Conservation (phyloP, 2,113 vertebrate species). For the Colaptes auratus region DNA sequence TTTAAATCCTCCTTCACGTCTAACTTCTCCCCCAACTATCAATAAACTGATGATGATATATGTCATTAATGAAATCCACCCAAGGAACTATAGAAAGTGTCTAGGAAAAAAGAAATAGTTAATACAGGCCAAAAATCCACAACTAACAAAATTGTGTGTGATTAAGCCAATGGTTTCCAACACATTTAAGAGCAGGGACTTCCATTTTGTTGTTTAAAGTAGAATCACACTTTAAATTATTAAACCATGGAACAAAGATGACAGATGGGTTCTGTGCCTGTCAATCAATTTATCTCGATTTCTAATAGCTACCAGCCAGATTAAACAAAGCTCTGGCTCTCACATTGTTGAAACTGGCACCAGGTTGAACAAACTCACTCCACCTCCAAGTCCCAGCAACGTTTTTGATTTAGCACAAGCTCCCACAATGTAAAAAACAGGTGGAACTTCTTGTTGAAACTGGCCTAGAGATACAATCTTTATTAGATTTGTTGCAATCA, state of each 20-base stretch:
- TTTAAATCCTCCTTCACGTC: not conserved
- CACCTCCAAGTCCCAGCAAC: not conserved
- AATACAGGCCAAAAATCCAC: not conserved
- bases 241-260: not conserved
- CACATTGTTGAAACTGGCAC: not conserved
- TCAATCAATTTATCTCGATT: not conserved
- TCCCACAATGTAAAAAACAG: conserved; percentile 30
- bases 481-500: not conserved
- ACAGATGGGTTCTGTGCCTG: not conserved
- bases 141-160: not conserved
- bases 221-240: not conserved
- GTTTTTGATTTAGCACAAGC: not conserved
- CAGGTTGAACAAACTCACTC: not conserved
- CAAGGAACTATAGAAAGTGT: not conserved
- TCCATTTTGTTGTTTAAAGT: not conserved
- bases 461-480: not conserved
- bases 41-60: not conserved
- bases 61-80: not conserved
- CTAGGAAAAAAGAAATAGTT: not conserved
- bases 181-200: not conserved
- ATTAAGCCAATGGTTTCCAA: not conserved
- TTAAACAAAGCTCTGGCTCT: not conserved
- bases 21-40: not conserved
- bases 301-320: not conserved
- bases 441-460: not conserved